phyloP scores from a whole-genome alignment of 2,797 vertebrate species.

The Falco naumanni region DNA sequence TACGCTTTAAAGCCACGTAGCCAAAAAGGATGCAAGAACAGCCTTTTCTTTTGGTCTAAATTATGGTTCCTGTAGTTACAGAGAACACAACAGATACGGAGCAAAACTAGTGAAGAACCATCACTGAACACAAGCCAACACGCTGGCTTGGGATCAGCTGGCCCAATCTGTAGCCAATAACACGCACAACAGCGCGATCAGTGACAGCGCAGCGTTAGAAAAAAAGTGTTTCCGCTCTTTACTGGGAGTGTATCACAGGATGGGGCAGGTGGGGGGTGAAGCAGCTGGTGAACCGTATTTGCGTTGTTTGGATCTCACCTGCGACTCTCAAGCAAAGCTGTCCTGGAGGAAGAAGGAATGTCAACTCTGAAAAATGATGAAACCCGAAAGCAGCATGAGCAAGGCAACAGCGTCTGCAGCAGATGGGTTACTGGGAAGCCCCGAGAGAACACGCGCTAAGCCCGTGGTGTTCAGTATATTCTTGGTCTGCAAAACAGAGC shows the following conservation, averaged over 20 bases:
- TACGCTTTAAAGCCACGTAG: background rate
- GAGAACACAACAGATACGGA: background rate
- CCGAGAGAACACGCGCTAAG: fast-evolving
- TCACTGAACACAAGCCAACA: background rate
- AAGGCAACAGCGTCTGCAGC: background rate
- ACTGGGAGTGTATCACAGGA: fast-evolving
- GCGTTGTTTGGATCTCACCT: background rate
- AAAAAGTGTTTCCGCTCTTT: background rate
- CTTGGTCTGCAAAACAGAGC: background rate
- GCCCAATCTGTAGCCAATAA: background rate
- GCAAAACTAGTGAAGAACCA: background rate
- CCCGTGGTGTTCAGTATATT: no score
- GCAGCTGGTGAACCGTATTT: no score
- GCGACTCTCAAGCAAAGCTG: background rate
- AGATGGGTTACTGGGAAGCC: background rate
- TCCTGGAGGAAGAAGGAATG: background rate
- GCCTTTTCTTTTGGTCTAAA: background rate
- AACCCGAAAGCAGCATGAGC: background rate
- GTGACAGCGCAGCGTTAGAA: no score
- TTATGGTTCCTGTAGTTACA: no score
- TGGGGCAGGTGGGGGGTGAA: no score
- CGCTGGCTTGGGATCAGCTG: no score
- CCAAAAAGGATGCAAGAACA: background rate
- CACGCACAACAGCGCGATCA: background rate
- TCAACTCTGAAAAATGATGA: background rate